phyloP scores from a whole-genome alignment of 2,113 vertebrate species.

The Clupea harengus region DNA sequence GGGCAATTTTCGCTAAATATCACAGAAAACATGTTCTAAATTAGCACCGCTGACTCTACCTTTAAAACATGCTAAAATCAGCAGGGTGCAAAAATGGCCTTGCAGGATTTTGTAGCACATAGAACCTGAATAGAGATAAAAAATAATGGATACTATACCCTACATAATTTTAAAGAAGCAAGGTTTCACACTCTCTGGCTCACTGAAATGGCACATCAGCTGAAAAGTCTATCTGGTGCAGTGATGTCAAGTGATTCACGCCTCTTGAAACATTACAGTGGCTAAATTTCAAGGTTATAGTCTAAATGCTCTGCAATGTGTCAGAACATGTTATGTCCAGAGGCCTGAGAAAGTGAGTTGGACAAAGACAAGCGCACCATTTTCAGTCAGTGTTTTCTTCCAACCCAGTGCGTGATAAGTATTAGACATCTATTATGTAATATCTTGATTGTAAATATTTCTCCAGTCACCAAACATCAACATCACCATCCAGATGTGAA shows the following conservation, averaged over 20 bases:
- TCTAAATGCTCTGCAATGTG: neutral
- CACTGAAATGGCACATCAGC: neutral
- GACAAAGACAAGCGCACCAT: neutral
- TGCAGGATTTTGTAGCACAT: neutral
- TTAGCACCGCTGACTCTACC: neutral
- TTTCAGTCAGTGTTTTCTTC: neutral
- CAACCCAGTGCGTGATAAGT: neutral
- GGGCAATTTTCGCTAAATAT: neutral
- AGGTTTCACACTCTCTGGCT: neutral
- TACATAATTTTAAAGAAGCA: neutral
- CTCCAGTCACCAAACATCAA: neutral
- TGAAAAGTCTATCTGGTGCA: neutral
- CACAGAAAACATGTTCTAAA: neutral
- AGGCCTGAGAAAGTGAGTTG: neutral
- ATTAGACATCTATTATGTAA: neutral
- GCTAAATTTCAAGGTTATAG: neutral
- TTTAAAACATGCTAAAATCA: constrained; percentile 1
- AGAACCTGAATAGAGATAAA: neutral
- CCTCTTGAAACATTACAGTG: neutral
- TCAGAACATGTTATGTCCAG: neutral
- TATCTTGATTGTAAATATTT: neutral
- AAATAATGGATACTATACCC: neutral
- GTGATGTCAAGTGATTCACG: neutral
- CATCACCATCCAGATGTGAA: neutral
- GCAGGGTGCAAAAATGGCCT: neutral